phyloP scores from a whole-genome alignment of 2,888 invertebrate genomes.

The Eupithecia abbreviata region DNA sequence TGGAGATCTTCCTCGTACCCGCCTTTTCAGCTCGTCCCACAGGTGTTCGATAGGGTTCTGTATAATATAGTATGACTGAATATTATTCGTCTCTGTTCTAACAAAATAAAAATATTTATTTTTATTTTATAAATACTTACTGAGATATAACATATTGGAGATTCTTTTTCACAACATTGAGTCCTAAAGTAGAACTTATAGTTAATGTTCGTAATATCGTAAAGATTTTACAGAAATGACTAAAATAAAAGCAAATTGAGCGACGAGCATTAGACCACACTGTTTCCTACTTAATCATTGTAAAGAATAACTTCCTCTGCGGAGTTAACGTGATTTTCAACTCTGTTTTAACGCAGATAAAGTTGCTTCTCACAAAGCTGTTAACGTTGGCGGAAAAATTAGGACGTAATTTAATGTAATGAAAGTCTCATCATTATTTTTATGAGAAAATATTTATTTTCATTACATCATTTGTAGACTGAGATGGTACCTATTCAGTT shows the following conservation, averaged over 20 bases:
- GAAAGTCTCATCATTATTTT: conserved; percentile 4
- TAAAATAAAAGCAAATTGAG: background rate
- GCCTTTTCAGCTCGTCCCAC: too few relatives aligned
- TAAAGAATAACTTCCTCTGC: background rate
- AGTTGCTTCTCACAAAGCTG: background rate
- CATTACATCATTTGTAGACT: background rate
- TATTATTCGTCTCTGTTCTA: too few relatives aligned
- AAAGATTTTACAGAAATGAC: background rate
- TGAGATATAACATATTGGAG: too few relatives aligned
- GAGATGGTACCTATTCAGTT: background rate
- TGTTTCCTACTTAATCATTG: background rate
- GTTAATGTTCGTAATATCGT: background rate
- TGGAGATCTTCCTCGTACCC: too few relatives aligned
- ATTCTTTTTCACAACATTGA: too few relatives aligned
- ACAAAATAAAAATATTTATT: too few relatives aligned
- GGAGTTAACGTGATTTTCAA: background rate
- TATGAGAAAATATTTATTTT: background rate
- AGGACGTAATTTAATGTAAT: conserved; percentile 7
- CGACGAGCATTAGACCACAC: background rate
- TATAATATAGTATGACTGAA: too few relatives aligned
- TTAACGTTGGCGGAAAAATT: conserved; percentile 4
- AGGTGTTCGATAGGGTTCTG: too few relatives aligned
- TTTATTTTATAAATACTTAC: too few relatives aligned
- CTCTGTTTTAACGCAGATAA: background rate
- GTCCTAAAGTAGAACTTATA: background rate